Conservation (phyloP, 2,797 vertebrate genomes). For the Anguilla megastoma region DNA sequence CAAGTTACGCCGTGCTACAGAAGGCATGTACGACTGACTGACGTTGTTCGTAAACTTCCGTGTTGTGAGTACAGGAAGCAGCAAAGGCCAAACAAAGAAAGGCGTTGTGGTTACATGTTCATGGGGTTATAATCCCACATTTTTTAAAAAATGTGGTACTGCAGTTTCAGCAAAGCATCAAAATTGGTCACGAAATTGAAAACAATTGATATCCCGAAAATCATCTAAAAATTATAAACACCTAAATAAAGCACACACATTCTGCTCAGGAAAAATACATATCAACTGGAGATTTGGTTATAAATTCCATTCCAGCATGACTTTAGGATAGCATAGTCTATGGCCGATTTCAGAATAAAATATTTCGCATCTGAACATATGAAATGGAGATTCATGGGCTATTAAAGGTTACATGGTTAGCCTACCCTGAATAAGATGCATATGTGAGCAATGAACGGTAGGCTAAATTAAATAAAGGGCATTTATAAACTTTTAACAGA, state of each 20-base stretch:
- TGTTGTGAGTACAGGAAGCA: conserved; percentile 23
- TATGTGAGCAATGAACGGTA: too few relatives aligned
- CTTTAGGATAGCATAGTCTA: not conserved
- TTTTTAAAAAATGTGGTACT: not conserved
- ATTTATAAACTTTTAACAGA: too few relatives aligned
- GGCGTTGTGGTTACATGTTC: not conserved
- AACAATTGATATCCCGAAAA: not conserved
- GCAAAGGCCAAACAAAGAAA: conserved; percentile 25
- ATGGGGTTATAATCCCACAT: too few relatives aligned
- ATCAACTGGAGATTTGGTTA: too few relatives aligned
- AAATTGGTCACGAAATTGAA: not conserved
- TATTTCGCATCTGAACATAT: not conserved
- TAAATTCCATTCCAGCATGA: not conserved
- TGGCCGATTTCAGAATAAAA: not conserved
- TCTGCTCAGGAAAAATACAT: not conserved
- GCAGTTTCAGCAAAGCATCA: not conserved
- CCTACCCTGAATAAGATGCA: too few relatives aligned
- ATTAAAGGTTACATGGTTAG: not conserved
- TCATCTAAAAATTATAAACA: not conserved
- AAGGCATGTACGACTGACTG: not conserved
- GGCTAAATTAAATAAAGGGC: too few relatives aligned
- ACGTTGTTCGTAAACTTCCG: conserved; percentile 23
- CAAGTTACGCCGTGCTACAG: not conserved
- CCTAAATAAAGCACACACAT: not conserved
- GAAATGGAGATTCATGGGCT: not conserved